Evolutionary conservation across 2,113 vertebrate genomes (phyloP), one percentile per base, ranked within the genome.

Genomic region (Rhea pennata): DNA sequence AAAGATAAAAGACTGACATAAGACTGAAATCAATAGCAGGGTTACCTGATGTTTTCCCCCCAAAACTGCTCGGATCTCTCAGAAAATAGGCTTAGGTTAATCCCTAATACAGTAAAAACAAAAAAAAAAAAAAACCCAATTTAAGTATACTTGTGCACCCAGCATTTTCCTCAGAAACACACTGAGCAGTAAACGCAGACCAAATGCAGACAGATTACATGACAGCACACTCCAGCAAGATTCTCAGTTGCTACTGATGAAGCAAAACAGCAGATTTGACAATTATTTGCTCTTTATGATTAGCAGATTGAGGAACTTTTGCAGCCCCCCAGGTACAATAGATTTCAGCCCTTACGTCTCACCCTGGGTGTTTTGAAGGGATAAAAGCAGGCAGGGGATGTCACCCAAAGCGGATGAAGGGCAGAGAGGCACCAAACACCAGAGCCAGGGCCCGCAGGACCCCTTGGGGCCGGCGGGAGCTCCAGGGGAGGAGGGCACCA

Each of bases 121-220:
- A 9, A 39, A 77, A 79, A 71, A 3, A 29, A 29, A 9, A 39
- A n/a, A 65, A 26, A 10, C 6, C 26, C 27, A 8, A 9, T 15
- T 16, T 14, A 7, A 36, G 54, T 15, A 16, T 6, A 0, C 40
- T 31, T 31, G 20, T 10, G 13, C 4, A n/a, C 22, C 24, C 0
- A 1, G 11, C 26, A 15, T 24, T 58, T 53, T 36, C 74, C 21
- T 48, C 8, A 3, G 12, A 66, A 66, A 42, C 13, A 11, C 6
- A 0, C 0, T 5, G 56, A 29, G 10, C 0, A 31, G 23, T 0
- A 0, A 24, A 36, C 8, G 1, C 44, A 33, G 54, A 24, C n/a
- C 31, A 4, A 31, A 11, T 15, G 23, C 12, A 3, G 22, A 9
- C 1, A 2, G 6, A 4, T 29, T 22, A 5, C 3, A 0, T 0